phyloP scores from a whole-genome alignment of 2,113 vertebrate genomes.

The Cyprinodon variegatus region DNA sequence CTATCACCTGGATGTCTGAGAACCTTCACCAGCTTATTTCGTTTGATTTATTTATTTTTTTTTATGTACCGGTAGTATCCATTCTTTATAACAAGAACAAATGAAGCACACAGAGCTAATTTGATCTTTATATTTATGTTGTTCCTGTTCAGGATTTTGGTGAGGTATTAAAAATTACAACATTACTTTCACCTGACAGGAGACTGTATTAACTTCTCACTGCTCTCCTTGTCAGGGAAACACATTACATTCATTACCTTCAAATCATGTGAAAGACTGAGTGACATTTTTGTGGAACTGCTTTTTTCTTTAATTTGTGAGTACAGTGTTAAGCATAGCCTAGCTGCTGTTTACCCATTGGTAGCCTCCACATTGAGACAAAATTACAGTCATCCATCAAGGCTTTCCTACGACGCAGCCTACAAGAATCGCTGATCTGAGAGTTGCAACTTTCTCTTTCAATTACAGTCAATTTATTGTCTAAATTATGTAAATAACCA shows the following conservation, averaged over 20 bases:
- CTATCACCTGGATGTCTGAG: too few species aligned
- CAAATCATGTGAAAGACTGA: conserved; percentile 1
- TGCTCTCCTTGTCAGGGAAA: background rate
- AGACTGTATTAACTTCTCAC: background rate
- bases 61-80: background rate
- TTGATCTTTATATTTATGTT: background rate
- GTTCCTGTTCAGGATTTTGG: background rate
- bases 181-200: background rate
- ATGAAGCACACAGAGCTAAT: background rate
- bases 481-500: conserved; percentile 9
- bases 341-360: background rate
- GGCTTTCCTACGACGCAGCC: background rate
- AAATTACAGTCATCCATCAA: conserved; percentile 6
- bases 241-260: background rate
- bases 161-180: background rate
- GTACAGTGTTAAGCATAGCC: background rate
- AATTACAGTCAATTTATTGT: conserved; percentile 5
- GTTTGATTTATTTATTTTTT: too few species aligned
- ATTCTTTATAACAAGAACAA: too few species aligned
- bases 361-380: conserved; percentile 1
- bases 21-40: too few species aligned
- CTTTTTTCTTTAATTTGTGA: background rate
- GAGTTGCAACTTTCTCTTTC: background rate
- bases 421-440: conserved; percentile 7
- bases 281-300: background rate